phyloP scores from a whole-genome alignment of 2,113 vertebrate genomes.

The Saccopteryx leptura region DNA sequence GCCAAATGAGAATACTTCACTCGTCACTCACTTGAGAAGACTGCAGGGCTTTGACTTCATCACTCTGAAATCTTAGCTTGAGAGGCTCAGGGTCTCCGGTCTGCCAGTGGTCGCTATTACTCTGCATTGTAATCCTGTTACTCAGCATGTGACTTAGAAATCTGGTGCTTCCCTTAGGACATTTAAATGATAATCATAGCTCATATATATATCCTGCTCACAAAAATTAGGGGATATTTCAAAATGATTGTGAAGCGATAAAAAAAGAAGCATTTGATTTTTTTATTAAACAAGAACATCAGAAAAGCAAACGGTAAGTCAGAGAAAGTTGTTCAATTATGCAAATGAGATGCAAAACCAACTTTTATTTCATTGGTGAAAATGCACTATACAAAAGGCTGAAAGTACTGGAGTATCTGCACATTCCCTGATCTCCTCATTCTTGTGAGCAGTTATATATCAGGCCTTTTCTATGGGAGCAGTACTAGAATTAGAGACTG shows the following conservation, averaged over 20 bases:
- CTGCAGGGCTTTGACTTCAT: not conserved
- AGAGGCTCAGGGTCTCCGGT: not conserved
- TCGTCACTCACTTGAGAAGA: not conserved
- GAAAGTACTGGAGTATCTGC: too few species aligned
- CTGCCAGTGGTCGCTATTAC: not conserved
- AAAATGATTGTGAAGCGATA: too few species aligned
- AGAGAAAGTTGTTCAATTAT: too few species aligned
- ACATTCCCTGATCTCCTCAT: too few species aligned
- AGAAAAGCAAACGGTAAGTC: too few species aligned
- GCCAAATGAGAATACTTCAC: not conserved
- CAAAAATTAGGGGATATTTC: too few species aligned
- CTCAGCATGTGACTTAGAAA: not conserved
- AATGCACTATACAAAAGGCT: too few species aligned
- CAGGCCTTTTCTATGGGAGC: not conserved
- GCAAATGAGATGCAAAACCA: too few species aligned
- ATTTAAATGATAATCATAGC: not conserved
- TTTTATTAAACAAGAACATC: too few species aligned
- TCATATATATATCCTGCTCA: not conserved
- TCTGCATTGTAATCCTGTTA: not conserved
- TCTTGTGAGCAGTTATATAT: too few species aligned
- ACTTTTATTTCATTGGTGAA: too few species aligned
- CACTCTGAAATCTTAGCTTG: not conserved
- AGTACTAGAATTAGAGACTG: not conserved
- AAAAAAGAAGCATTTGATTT: too few species aligned
- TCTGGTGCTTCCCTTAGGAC: not conserved